Conservation (phyloP, 2,113 vertebrate species). For the Pachypanchax playfairii region DNA sequence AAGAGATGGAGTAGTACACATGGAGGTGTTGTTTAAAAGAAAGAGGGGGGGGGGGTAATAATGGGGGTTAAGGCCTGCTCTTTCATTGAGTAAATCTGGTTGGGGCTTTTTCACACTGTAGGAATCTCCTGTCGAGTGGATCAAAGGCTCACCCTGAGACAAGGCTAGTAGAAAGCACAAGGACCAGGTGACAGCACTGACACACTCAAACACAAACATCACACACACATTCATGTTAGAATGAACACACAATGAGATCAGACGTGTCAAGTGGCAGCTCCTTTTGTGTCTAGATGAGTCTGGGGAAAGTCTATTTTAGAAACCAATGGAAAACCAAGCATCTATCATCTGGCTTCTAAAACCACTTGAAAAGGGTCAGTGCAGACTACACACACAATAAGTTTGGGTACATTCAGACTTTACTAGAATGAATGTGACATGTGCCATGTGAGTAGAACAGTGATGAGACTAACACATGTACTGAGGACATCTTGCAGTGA, state of each 20-base stretch:
- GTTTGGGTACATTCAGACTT: constrained; percentile 57
- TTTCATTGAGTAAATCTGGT: constrained; percentile 75
- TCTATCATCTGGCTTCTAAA: constrained; percentile 66
- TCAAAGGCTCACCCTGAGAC: constrained; percentile 74
- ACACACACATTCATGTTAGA: constrained; percentile 31
- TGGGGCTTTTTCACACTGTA: constrained; percentile 78
- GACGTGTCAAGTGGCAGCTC: constrained; percentile 64
- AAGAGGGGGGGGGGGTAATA: constrained; percentile 69
- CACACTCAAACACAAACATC: constrained; percentile 11
- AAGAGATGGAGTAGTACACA: constrained; percentile 10
- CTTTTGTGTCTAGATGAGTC: constrained; percentile 64
- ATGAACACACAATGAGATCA: constrained; percentile 65
- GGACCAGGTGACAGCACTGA: constrained; percentile 68
- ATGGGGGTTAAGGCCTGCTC: constrained; percentile 74
- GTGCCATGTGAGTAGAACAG: constrained; percentile 57
- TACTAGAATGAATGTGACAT: constrained; percentile 65
- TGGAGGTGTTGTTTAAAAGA: constrained; percentile 53
- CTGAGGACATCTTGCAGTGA: constrained; percentile 48
- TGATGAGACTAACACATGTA: constrained; percentile 74
- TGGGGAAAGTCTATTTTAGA: constrained; percentile 48
- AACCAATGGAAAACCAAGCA: constrained; percentile 46
- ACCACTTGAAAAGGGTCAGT: constrained; percentile 65
- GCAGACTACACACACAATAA: constrained; percentile 26
- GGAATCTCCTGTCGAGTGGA: constrained; percentile 74
- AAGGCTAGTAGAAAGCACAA: constrained; percentile 39